These are phyloP conservation scores for Bolborhynchus lineola DNA, from an alignment of 2,113 vertebrate genomes.

Conservation along the genomic window DNA sequence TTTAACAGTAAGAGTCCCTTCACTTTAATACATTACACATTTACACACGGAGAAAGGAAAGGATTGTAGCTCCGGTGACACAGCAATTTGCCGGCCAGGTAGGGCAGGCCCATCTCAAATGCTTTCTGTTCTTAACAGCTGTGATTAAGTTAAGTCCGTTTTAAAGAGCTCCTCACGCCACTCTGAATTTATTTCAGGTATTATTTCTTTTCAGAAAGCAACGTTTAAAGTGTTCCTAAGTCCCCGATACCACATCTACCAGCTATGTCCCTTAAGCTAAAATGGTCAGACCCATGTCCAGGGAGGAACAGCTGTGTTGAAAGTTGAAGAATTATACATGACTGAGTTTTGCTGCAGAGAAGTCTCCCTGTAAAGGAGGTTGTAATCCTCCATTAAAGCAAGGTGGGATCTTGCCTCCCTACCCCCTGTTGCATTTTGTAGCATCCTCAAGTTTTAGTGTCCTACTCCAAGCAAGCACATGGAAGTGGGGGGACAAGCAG, in stretches of 20 bases:
- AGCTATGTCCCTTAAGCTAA: background rate
- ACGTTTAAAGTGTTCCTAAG: background rate
- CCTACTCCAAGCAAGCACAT: background rate
- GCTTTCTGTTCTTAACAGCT: background rate
- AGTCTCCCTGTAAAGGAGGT: background rate
- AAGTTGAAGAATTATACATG: background rate
- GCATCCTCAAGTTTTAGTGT: background rate
- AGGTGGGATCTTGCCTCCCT: background rate
- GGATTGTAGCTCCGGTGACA: background rate
- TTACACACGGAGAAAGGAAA: background rate
- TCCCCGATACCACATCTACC: background rate
- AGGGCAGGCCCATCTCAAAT: background rate
- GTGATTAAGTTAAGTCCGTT: background rate
- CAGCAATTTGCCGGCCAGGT: background rate
- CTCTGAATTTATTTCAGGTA: background rate
- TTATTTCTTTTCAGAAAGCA: background rate
- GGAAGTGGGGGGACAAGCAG: background rate
- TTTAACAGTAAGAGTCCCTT: slow-evolving; percentile 11
- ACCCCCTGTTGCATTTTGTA: background rate
- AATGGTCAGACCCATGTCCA: background rate
- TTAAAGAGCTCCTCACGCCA: background rate
- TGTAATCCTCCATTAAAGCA: background rate
- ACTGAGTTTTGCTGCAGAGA: background rate
- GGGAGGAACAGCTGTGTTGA: background rate
- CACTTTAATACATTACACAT: slow-evolving; percentile 13